Evolutionary conservation across 2,797 vertebrate genomes (phyloP).

Genomic region (Mus caroli): DNA sequence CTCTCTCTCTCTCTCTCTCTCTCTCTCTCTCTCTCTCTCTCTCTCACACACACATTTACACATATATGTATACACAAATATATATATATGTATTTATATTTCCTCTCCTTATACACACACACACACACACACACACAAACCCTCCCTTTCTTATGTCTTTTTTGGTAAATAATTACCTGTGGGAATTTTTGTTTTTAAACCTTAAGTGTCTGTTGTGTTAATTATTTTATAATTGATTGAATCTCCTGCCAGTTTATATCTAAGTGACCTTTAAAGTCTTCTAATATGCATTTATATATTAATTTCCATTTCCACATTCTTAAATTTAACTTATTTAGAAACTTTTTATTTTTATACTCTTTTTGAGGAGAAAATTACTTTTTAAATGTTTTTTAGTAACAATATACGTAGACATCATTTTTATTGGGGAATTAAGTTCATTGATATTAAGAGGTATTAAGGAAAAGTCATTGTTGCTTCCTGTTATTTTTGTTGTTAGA

Average conservation of each 20-base stretch:
- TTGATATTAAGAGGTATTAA: too few relatives aligned
- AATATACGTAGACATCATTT: too few relatives aligned
- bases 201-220: slow-evolving; percentile 40
- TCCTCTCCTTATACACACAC: not conserved
- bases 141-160: not conserved
- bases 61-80: too few relatives aligned
- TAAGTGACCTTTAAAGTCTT: slow-evolving; percentile 25
- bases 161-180: not conserved
- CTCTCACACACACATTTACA: not conserved
- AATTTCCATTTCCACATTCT: not conserved
- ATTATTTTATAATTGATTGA: slow-evolving; percentile 8
- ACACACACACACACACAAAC: not conserved
- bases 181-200: slow-evolving; percentile 46
- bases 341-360: not conserved
- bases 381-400: too few relatives aligned
- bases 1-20: not conserved
- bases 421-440: too few relatives aligned
- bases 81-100: not conserved
- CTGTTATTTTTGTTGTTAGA: too few relatives aligned
- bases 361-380: too few relatives aligned
- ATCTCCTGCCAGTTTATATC: slow-evolving; percentile 12
- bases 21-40: not conserved
- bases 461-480: too few relatives aligned
- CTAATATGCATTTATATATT: not conserved
- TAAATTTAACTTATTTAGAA: not conserved